Base-by-base conservation (phyloP, 1,140 invertebrate species). In the Nasonia vitripennis region DNA sequence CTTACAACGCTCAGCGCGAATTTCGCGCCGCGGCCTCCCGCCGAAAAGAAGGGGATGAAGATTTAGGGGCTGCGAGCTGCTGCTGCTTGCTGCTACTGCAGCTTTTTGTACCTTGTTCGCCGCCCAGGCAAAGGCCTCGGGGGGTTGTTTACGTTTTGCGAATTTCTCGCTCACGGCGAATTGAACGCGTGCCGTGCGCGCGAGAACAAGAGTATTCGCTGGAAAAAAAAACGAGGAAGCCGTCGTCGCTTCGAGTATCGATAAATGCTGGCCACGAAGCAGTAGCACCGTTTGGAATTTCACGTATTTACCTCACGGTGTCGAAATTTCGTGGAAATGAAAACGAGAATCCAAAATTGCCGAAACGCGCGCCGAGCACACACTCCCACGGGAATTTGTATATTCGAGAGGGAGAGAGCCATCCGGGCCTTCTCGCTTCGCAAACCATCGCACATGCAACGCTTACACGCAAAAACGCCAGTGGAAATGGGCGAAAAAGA, bases 311-410 rank as follows among this genome's bases (percentile, higher is more conserved):
- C 41, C 41, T n/a, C 75, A 78, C 75, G 75, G 23, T 20, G n/a
- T 55, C 14, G 75, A 78, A 78, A 55, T 55, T 55, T 55, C 48
- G 23, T 14, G 3, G 48, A 78, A 78, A 78, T 78, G 75, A 78
- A 78, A 78, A 51, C 10, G 48, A 78, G 55, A 55, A 45, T 45
- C 34, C 74, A 10, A 80, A 81, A 81, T 81, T 81, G 79, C 10
- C 71, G 37, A 81, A 81, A 71, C 51, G 48, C 68, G 17, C n/a
- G 34, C 34, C 2, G 27, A 0, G 51, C 80, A 23, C 41, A 45
- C 45, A n/a, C 2, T 27, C 31, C 70, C 73, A n/a, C 1, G 75
- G 27, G 70, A 73, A 74, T 82, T 81, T 81, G 79, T 81, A 74
- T 74, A 45, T 45, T 45, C 17, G 80, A 55, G 37, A 20, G 70